These are phyloP conservation scores for Trogon surrucura DNA, from an alignment of 2,113 vertebrate genomes.

Conservation along the genomic window DNA sequence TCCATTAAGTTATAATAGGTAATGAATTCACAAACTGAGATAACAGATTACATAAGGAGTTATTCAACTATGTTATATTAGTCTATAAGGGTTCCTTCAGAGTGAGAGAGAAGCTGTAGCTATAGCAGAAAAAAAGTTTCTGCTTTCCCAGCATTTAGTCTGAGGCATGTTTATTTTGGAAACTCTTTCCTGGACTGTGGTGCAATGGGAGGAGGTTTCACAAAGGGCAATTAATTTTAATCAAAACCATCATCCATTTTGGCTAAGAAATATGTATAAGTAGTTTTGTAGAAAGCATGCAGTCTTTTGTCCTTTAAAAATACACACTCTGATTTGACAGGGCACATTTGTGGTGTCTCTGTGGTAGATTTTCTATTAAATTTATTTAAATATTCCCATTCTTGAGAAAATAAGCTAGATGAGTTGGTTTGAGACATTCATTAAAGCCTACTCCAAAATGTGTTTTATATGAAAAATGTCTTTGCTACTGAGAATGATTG, in stretches of 20 bases:
- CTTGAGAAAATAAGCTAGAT: conserved; percentile 63
- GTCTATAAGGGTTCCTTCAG: not conserved
- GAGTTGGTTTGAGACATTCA: conserved; percentile 72
- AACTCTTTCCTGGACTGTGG: not conserved
- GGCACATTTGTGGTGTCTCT: not conserved
- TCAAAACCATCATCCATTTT: not conserved
- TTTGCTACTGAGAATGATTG: conserved; percentile 74
- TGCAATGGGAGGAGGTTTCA: not conserved
- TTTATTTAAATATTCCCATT: conserved; percentile 33
- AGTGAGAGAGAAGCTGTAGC: not conserved
- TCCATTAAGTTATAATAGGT: not conserved
- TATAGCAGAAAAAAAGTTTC: not conserved
- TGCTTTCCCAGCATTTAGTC: not conserved
- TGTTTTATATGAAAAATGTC: conserved; percentile 68
- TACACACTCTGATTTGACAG: not conserved
- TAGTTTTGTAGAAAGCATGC: not conserved
- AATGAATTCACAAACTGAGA: not conserved
- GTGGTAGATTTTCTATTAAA: conserved; percentile 6
- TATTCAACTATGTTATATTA: not conserved
- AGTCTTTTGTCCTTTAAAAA: not conserved
- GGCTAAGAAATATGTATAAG: not conserved
- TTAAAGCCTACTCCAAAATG: conserved; percentile 61
- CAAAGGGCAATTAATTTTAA: not conserved
- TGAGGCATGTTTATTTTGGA: not conserved
- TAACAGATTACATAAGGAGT: not conserved